Evolutionary conservation across 1,140 invertebrate species (phyloP).

Genomic region (Saccostrea cuccullata): DNA sequence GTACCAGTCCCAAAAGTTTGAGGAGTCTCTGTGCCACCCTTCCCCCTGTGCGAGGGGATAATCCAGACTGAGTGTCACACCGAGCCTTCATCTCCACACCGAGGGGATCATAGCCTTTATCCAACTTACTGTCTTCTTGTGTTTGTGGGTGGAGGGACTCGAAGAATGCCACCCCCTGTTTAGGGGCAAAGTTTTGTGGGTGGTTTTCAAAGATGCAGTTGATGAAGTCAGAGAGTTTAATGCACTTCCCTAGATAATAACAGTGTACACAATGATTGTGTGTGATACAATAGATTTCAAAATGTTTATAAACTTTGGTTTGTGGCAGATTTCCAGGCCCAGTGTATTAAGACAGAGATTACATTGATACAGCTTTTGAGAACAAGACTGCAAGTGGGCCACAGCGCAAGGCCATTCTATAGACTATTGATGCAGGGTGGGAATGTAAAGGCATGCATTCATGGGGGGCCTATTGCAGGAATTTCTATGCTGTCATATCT

Average conservation of each 20-base stretch:
- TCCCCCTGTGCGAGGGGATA: neutral
- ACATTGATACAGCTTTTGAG: slow-evolving; percentile 2
- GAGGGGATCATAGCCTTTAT: neutral
- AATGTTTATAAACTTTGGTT: neutral
- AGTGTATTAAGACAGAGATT: neutral
- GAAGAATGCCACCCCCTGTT: neutral
- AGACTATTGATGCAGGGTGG: slow-evolving; percentile 5
- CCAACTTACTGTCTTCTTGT: neutral
- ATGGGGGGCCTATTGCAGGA: neutral
- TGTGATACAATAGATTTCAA: neutral
- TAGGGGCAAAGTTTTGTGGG: neutral
- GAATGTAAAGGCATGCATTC: neutral
- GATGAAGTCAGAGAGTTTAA: neutral
- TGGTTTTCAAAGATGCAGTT: neutral
- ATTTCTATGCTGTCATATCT: neutral
- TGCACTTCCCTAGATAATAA: neutral
- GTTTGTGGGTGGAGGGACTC: neutral
- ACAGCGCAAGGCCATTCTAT: slow-evolving; percentile 17
- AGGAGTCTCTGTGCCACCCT: neutral
- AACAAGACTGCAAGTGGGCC: slow-evolving; percentile 17
- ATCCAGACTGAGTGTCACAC: neutral
- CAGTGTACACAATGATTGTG: neutral
- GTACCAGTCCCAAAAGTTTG: neutral
- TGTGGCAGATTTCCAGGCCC: slow-evolving; percentile 30
- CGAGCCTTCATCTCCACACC: neutral